These are phyloP conservation scores for Heliothis subflexa DNA, from an alignment of 1,140 invertebrate species.

Conservation along the genomic window DNA sequence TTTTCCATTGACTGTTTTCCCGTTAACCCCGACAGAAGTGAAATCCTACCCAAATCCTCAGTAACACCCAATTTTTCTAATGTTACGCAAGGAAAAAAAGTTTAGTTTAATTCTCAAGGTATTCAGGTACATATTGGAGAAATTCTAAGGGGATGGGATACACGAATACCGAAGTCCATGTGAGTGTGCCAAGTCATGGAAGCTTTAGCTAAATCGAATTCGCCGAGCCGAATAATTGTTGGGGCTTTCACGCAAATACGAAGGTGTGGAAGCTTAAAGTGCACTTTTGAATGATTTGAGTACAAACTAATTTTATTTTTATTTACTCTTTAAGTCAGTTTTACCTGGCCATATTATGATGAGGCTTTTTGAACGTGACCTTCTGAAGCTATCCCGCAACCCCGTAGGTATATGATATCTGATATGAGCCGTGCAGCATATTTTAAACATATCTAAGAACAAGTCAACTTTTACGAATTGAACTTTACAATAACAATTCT, in stretches of 20 bases:
- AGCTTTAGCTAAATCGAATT: slow-evolving; percentile 30
- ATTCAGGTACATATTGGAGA: not conserved
- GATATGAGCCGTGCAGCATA: too few species aligned
- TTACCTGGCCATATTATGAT: too few species aligned
- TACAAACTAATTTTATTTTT: not conserved
- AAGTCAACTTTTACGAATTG: too few species aligned
- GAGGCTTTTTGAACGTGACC: too few species aligned
- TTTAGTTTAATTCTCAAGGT: slow-evolving; percentile 10
- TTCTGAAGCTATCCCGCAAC: too few species aligned
- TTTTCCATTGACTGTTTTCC: not conserved
- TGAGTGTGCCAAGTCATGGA: slow-evolving; percentile 40
- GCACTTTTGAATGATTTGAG: not conserved
- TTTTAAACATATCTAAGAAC: too few species aligned
- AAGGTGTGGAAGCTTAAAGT: slow-evolving; percentile 6
- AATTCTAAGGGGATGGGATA: not conserved
- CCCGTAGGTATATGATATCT: too few species aligned
- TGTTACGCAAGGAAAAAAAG: not conserved
- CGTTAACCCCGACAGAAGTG: not conserved
- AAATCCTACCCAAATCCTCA: slow-evolving; percentile 1
- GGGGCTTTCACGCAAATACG: slow-evolving; percentile 3
- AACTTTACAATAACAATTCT: too few species aligned
- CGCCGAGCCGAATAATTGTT: slow-evolving; percentile 38
- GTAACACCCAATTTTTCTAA: slow-evolving; percentile 6
- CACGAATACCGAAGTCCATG: slow-evolving; percentile 8
- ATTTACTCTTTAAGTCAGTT: too few species aligned